Evolutionary conservation across 2,888 invertebrate species (phyloP).

Genomic region (Ernsta delagoae): DNA sequence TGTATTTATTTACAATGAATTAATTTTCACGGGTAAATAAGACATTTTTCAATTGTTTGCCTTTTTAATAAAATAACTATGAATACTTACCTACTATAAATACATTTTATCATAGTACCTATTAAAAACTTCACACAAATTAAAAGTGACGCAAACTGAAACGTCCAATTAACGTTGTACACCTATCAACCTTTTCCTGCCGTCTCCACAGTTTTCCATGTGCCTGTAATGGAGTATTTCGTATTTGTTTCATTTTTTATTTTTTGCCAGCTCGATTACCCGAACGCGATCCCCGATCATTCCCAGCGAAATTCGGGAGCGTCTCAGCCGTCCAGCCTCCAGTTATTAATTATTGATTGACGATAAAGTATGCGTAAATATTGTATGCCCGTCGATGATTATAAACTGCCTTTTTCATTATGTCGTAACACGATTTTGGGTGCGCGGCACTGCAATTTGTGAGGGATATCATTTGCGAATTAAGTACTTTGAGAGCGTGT

Average conservation of each 20-base stretch:
- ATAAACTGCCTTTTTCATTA: conserved; percentile 53
- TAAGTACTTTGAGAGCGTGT: conserved; percentile 12
- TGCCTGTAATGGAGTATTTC: conserved; percentile 82
- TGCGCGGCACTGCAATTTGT: conserved; percentile 26
- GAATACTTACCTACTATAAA: no score
- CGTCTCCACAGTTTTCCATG: conserved; percentile 62
- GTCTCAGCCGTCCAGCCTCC: conserved; percentile 75
- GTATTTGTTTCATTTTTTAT: conserved; percentile 84
- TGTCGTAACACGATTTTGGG: conserved; percentile 40
- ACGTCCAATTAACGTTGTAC: no score
- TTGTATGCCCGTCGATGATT: conserved; percentile 62
- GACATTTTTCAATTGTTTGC: no score
- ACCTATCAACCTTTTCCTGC: background rate
- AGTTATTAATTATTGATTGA: conserved; percentile 85
- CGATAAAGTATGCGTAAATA: conserved; percentile 79
- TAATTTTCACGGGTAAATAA: no score
- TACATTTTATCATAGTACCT: no score
- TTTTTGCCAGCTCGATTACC: conserved; percentile 83
- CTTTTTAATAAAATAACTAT: no score
- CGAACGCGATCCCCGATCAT: conserved; percentile 83
- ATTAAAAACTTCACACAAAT: no score
- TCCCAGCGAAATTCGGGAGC: conserved; percentile 84
- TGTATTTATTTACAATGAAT: no score
- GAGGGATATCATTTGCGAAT: conserved; percentile 29
- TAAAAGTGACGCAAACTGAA: no score